Evolutionary conservation across 2,888 invertebrate genomes (phyloP).

Genomic region (Holacanthella duospinosa): DNA sequence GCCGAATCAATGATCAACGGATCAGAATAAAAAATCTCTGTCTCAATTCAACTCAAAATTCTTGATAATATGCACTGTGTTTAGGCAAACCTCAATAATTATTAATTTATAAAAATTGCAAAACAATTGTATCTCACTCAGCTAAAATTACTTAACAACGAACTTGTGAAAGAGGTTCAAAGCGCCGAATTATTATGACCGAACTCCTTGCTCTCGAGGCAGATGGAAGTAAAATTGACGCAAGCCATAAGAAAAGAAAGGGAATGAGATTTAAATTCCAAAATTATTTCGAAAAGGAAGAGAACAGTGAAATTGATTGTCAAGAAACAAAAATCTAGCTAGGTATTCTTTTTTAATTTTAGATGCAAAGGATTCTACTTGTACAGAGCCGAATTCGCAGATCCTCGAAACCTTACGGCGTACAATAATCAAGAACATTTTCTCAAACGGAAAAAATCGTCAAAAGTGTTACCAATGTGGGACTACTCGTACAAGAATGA

Average conservation of each 20-base stretch:
- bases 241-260: constrained; percentile 15
- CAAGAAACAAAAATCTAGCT: too few species aligned
- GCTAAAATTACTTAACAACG: constrained; percentile 59
- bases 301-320: too few species aligned
- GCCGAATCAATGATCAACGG: too few species aligned
- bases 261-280: constrained; percentile 6
- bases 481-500: constrained; percentile 22
- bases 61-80: neutral
- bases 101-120: constrained; percentile 17
- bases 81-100: neutral
- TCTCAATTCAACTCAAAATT: too few species aligned
- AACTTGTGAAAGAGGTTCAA: constrained; percentile 60
- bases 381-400: constrained; percentile 13
- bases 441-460: constrained; percentile 23
- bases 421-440: constrained; percentile 22
- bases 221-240: constrained; percentile 10
- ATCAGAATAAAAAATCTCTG: too few species aligned
- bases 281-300: constrained; percentile 2
- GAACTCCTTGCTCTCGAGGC: constrained; percentile 16
- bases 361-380: neutral
- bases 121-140: constrained; percentile 57
- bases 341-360: neutral
- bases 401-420: constrained; percentile 28
- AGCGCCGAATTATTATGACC: constrained; percentile 50
- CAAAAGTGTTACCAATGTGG: constrained; percentile 32